Evolutionary conservation across 2,888 invertebrate genomes (phyloP), one percentile per base, ranked within the genome.

Genomic region (Brassicogethes aeneus): DNA sequence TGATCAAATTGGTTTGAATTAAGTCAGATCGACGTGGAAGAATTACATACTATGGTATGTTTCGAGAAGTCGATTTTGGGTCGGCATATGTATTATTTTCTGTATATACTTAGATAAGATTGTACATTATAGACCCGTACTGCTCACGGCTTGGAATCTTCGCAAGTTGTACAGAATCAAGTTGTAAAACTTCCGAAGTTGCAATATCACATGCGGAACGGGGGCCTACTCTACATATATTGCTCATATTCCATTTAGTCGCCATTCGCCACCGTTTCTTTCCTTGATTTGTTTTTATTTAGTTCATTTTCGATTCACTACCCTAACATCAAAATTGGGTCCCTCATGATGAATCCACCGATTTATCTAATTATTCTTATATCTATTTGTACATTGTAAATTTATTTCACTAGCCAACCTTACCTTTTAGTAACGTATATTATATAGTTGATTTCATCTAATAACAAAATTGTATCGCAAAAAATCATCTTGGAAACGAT

Each of bases 91-190:
- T n/a, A n/a, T n/a, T n/a, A n/a, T 23, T 23, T 23, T 23, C 23
- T 48, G 39, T 50, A 35, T 15, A 8, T 35, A 15, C 15, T 10
- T 33, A 7, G 15, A 37, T 23, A 49, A 50, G 51, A 54, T 56
- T 54, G 54, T 52, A 55, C 51, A 54, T 51, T 50, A 48, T 51
- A 49, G 49, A 53, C 55, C 55, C 53, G 53, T 55, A 54, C 52
- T 41, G 45, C 42, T n/a, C n/a, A 40, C 43, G 43, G 41, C 17
- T 35, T 41, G 39, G 46, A 34, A 29, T 38, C 40, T 23, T 23
- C 23, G 23, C 23, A 23, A 23, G 10, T 23, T 23, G 23, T 5
- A 23, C 23, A 23, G 23, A 10, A 23, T 7, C 23, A 7, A 7
- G 23, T 5, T 23, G 23, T 23, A 5, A 10, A 23, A 23, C 10